Percentiles rank a stretch among this genome's conserved stretches.
phyloP scores from a whole-genome alignment of 2,888 invertebrate genomes.

The Chrysolina americana region DNA sequence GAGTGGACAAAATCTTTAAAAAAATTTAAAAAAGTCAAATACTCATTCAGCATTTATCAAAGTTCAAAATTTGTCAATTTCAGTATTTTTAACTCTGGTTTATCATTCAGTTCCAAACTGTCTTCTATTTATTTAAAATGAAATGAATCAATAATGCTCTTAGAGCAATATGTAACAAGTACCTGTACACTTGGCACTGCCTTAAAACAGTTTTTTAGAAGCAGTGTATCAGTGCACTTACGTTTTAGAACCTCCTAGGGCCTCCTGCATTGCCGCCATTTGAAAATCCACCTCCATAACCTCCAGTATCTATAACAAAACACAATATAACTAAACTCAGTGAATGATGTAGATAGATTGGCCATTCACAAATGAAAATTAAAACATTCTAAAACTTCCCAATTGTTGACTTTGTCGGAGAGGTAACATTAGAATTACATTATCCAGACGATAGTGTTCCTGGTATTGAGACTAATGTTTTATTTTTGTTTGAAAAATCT shows the following conservation, averaged over 20 bases:
- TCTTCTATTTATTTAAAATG: neutral
- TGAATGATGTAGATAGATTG: conserved; percentile 28
- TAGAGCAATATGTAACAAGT: conserved; percentile 32
- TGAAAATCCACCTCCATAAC: conserved; percentile 68
- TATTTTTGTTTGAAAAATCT: no score
- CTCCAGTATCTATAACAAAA: conserved; percentile 60
- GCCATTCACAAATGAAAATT: conserved; percentile 12
- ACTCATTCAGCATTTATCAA: neutral
- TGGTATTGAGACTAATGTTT: no score
- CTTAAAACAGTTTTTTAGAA: conserved; percentile 37
- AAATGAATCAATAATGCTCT: conserved; percentile 28
- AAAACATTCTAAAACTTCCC: no score
- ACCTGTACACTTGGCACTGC: conserved; percentile 54
- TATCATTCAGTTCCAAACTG: neutral
- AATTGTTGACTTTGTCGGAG: no score
- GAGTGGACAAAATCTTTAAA: no score
- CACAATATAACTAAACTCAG: conserved; percentile 33
- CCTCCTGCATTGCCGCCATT: conserved; percentile 67
- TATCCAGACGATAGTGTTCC: no score
- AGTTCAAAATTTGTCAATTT: neutral
- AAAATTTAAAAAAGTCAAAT: no score
- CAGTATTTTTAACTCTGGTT: neutral
- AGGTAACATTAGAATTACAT: no score
- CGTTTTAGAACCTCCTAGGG: conserved; percentile 65
- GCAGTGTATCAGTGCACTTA: conserved; percentile 61